These are phyloP conservation scores for Spatula clypeata DNA, from an alignment of 2,797 vertebrate species.

Conservation along the genomic window DNA sequence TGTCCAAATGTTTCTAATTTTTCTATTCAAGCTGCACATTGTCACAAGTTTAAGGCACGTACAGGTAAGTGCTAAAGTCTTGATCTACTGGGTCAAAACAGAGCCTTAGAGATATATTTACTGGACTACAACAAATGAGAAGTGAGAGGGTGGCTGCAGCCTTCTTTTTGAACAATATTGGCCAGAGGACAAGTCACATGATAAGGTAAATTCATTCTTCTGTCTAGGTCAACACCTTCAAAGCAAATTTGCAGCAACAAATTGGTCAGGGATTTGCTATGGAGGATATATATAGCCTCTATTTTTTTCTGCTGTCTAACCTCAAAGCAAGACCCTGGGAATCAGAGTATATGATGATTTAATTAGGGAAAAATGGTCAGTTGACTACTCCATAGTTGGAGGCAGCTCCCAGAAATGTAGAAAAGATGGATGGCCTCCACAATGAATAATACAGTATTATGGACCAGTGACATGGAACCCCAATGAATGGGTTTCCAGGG, in stretches of 20 bases:
- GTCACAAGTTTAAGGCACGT: not conserved
- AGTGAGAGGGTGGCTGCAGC: not conserved
- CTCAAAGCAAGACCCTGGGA: too few relatives aligned
- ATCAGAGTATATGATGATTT: too few relatives aligned
- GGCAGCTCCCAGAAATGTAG: too few relatives aligned
- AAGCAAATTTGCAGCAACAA: not conserved
- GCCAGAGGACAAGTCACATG: not conserved
- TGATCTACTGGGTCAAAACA: not conserved
- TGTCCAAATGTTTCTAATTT: not conserved
- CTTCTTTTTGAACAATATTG: not conserved
- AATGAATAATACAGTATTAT: too few relatives aligned
- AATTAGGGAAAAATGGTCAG: too few relatives aligned
- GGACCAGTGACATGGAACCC: too few relatives aligned
- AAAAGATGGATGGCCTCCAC: too few relatives aligned
- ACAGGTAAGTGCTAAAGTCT: not conserved
- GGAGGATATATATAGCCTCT: too few relatives aligned
- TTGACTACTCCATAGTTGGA: too few relatives aligned
- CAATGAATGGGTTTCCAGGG: too few relatives aligned
- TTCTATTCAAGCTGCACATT: not conserved
- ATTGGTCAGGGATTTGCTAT: too few relatives aligned
- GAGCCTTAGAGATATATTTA: not conserved
- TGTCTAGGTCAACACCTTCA: not conserved
- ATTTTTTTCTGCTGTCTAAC: too few relatives aligned
- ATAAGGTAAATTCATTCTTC: not conserved
- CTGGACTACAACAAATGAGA: not conserved